Evolutionary conservation across 2,888 invertebrate species (phyloP), one percentile per base, ranked within the genome.

Genomic region (Eupithecia centaureata): DNA sequence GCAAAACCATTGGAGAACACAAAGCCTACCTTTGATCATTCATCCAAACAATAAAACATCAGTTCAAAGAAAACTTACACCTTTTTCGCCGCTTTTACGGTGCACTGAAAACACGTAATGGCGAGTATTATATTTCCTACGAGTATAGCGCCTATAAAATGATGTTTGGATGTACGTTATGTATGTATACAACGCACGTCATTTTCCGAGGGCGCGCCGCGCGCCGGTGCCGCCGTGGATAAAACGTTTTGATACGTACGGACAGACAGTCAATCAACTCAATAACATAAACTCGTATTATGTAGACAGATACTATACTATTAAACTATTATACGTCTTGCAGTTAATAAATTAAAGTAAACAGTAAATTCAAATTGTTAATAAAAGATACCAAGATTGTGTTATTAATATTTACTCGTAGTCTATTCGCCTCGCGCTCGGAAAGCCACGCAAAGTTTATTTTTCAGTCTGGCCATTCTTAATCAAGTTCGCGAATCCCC

Each of bases 11-110:
- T 12, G 12, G 10, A 22, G 22, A 47, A 22, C 18, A 42, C 42
- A 42, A 18, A 42, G 8, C 18, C 18, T 42, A 8, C 22, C 54
- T 56, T 56, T 56, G 54, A 56, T 56, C 54, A 30, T n/a, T 28
- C 28, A 56, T 15, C n/a, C 30, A n/a, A n/a, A 56, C 54, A 56
- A 52, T 51, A 51, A n/a, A 59, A 59, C 38, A 33, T n/a, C 10
- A 33, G 15, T 35, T 58, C 33, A 57, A 33, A 58, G 52, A 47
- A 47, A 47, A 47, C 47, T 12, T 10, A 22, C 47, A 47, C 18
- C 12, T 47, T 42, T 18, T 8, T n/a, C 42, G 18, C n/a, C 38
- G 38, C 42, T 42, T 47, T 47, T 47, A 47, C 22, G 47, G 42
- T 12, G 47, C 47, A 47, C 22, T 47, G 47, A 47, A 47, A 18